Evolutionary conservation across 2,113 vertebrate species (phyloP).

Genomic region (Telmatochromis sp.): DNA sequence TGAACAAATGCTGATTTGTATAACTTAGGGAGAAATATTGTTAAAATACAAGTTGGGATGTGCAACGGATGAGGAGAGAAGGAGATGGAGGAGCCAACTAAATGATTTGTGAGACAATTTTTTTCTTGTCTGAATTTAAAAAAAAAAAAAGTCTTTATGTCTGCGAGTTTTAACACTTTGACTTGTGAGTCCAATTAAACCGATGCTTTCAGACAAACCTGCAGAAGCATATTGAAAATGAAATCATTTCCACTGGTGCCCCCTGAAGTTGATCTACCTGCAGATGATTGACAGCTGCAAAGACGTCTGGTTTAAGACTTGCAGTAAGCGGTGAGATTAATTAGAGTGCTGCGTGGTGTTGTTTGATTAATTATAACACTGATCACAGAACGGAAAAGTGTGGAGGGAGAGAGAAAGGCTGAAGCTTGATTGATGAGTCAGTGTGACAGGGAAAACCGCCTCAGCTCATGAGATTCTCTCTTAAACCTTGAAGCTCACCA

Average conservation of each 20-base stretch:
- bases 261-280: background rate
- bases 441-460: background rate
- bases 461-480: constrained; percentile 1
- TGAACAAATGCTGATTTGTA: background rate
- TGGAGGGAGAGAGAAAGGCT: background rate
- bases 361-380: constrained; percentile 28
- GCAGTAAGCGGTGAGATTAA: background rate
- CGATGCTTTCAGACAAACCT: background rate
- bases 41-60: background rate
- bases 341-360: background rate
- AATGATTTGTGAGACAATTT: background rate
- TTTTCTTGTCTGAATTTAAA: background rate
- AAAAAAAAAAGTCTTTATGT: background rate
- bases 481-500: constrained; percentile 10
- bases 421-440: constrained; percentile 23
- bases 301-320: background rate
- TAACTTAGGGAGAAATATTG: background rate
- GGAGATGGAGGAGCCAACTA: background rate
- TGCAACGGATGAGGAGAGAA: background rate
- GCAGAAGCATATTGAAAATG: background rate
- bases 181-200: background rate
- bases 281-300: background rate
- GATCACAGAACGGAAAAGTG: constrained; percentile 13
- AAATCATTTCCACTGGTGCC: background rate
- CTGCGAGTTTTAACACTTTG: background rate